Conservation (phyloP, 2,888 invertebrate genomes). For the Drosophila percnosoma region DNA sequence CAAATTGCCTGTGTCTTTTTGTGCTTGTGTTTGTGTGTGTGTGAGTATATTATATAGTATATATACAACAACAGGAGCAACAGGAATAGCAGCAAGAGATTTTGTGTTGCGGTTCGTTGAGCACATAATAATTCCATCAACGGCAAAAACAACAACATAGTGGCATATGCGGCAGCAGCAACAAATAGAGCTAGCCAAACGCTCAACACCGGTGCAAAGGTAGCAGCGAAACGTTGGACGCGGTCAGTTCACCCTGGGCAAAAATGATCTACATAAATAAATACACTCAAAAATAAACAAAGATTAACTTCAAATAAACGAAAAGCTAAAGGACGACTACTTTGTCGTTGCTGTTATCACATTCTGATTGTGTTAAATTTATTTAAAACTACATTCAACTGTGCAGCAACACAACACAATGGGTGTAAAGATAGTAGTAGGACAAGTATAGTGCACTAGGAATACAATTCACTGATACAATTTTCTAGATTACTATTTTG, state of each 20-base stretch:
- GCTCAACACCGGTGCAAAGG: constrained; percentile 42
- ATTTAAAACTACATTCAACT: neutral
- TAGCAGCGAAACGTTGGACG: constrained; percentile 33
- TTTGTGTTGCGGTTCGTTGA: constrained; percentile 74
- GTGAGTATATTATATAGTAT: constrained; percentile 50
- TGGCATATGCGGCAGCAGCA: constrained; percentile 35
- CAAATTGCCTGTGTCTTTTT: constrained; percentile 23
- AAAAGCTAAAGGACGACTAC: neutral
- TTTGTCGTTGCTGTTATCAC: neutral
- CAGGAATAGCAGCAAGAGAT: constrained; percentile 57
- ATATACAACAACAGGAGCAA: constrained; percentile 38
- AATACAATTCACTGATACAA: neutral
- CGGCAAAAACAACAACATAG: constrained; percentile 41
- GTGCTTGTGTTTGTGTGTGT: constrained; percentile 7
- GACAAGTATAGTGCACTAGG: neutral
- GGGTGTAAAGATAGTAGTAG: neutral
- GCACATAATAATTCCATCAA: constrained; percentile 80
- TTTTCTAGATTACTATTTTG: neutral
- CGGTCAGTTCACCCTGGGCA: constrained; percentile 29
- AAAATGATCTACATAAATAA: constrained; percentile 12
- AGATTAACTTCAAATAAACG: neutral
- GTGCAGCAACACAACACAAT: neutral
- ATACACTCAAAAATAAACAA: constrained; percentile 4
- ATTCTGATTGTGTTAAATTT: neutral
- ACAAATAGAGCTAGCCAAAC: constrained; percentile 46